Percentiles rank a stretch among this genome's conserved stretches.
Conservation (phyloP, 2,113 vertebrate genomes). For the Tauraco erythrolophus region DNA sequence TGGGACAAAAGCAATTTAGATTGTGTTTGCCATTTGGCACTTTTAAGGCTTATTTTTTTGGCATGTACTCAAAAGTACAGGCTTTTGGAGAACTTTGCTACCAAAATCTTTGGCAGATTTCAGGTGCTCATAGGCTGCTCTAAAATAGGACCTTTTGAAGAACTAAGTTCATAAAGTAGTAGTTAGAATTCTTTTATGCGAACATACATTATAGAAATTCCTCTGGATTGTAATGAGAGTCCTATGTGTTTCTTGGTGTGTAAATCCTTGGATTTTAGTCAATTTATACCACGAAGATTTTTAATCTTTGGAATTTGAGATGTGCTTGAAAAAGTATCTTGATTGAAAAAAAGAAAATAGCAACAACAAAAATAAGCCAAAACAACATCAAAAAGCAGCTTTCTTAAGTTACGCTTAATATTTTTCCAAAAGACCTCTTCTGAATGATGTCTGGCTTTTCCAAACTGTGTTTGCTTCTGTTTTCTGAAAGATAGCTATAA, state of each 20-base stretch:
- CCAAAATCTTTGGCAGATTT: not conserved
- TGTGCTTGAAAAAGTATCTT: not conserved
- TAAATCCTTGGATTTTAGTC: not conserved
- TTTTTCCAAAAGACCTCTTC: slow-evolving; percentile 42
- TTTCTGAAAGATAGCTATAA: slow-evolving; percentile 59
- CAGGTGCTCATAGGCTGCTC: not conserved
- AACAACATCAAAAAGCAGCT: not conserved
- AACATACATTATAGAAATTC: not conserved
- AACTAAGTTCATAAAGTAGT: not conserved
- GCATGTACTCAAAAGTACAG: not conserved
- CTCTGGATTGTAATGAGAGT: not conserved
- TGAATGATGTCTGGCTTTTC: slow-evolving; percentile 50
- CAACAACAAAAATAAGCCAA: not conserved
- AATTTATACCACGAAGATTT: not conserved
- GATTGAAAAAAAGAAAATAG: not conserved
- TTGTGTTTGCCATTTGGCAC: not conserved
- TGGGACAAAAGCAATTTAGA: not conserved
- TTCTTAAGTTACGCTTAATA: slow-evolving; percentile 6
- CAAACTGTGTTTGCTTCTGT: slow-evolving; percentile 64
- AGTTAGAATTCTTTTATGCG: not conserved
- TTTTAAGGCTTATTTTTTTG: not conserved
- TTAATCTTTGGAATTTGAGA: not conserved
- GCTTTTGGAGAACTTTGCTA: not conserved
- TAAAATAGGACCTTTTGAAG: not conserved
- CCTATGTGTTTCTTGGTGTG: not conserved